These are phyloP conservation scores for Nysson spinosus DNA, from an alignment of 2,888 invertebrate species.

Conservation along the genomic window DNA sequence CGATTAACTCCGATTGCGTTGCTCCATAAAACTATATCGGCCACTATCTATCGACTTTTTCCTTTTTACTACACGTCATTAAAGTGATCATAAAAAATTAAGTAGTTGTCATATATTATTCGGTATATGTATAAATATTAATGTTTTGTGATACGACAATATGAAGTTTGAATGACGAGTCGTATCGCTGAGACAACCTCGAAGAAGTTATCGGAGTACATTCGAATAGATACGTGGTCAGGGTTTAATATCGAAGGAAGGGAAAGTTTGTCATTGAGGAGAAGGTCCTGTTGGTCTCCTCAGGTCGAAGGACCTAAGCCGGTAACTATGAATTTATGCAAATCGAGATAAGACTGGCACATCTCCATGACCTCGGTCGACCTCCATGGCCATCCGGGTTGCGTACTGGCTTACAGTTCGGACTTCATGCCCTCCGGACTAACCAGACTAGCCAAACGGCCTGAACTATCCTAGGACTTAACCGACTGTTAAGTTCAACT, in stretches of 20 bases:
- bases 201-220: neutral
- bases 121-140: too few species aligned
- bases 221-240: neutral
- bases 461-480: constrained; percentile 61
- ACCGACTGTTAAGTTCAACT: constrained; percentile 71
- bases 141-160: too few species aligned
- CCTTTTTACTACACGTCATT: too few species aligned
- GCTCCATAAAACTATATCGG: too few species aligned
- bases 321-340: constrained; percentile 76
- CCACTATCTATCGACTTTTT: too few species aligned
- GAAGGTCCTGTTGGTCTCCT: constrained; percentile 60
- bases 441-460: constrained; percentile 55
- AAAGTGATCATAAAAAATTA: too few species aligned
- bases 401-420: constrained; percentile 58
- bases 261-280: constrained; percentile 24
- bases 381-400: constrained; percentile 38
- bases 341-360: constrained; percentile 75
- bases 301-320: constrained; percentile 67
- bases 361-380: constrained; percentile 61
- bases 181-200: too few species aligned
- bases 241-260: constrained; percentile 17
- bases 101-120: too few species aligned
- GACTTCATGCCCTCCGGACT: constrained; percentile 53
- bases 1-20: too few species aligned
- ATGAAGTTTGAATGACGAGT: too few species aligned